Percentiles rank a stretch among this genome's conserved stretches.
Conservation (phyloP, 2,113 vertebrate genomes). For the Forbesichthys agassizii region DNA sequence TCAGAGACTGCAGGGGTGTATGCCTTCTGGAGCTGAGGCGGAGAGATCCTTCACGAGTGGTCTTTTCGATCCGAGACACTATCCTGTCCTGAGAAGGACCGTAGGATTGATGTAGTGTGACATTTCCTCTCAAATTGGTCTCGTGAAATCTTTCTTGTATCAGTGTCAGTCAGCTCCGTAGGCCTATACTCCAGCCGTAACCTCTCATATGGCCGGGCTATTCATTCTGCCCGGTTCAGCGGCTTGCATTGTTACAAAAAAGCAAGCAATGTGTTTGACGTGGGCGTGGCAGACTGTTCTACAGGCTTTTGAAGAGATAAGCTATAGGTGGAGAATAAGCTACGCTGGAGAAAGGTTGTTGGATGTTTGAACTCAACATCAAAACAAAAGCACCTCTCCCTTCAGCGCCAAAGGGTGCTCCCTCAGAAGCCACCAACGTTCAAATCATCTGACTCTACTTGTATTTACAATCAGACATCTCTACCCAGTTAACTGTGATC, state of each 20-base stretch:
- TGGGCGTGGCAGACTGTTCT: background rate
- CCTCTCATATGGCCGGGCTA: background rate
- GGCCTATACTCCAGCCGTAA: background rate
- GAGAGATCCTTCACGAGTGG: background rate
- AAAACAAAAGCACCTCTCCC: too few species aligned
- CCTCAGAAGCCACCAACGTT: too few species aligned
- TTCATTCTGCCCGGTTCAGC: background rate
- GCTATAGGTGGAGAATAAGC: too few species aligned
- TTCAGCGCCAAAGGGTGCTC: too few species aligned
- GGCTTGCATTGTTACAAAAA: background rate
- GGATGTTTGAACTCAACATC: too few species aligned
- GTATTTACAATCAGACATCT: too few species aligned
- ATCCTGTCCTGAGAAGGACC: background rate
- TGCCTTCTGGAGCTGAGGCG: constrained; percentile 32
- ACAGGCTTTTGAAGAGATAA: too few species aligned
- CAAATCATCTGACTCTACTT: too few species aligned
- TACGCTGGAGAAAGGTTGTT: too few species aligned
- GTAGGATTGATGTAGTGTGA: background rate
- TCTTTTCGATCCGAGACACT: too few species aligned
- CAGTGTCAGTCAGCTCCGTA: too few species aligned
- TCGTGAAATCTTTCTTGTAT: background rate
- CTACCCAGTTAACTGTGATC: too few species aligned
- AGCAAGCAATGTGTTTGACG: constrained; percentile 29
- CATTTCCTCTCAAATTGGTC: background rate
- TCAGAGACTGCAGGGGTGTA: constrained; percentile 10